Percentiles rank a stretch among this genome's conserved stretches.
These are phyloP conservation scores for Suricata suricatta DNA, from an alignment of 2,113 vertebrate species.

Conservation along the genomic window DNA sequence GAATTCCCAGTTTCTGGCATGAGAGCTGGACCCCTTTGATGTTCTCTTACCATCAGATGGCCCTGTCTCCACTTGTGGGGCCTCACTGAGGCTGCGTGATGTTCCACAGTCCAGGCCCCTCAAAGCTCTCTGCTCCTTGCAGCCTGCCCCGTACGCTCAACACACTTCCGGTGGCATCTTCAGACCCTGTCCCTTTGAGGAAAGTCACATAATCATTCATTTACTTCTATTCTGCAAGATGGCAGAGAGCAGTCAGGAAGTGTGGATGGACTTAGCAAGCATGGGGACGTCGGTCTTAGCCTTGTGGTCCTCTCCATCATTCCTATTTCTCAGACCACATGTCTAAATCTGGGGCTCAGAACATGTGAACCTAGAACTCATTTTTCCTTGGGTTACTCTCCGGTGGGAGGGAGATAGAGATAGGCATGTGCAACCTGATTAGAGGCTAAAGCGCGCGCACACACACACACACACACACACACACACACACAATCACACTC, in stretches of 20 bases:
- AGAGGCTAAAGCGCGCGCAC: not conserved
- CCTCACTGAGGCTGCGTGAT: accelerated
- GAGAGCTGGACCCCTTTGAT: not conserved
- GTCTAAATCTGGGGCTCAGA: not conserved
- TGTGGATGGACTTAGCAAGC: not conserved
- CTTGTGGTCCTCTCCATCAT: not conserved
- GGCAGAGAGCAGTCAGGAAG: not conserved
- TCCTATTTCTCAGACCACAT: not conserved
- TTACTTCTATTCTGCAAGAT: not conserved
- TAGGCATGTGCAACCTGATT: not conserved
- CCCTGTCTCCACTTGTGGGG: accelerated
- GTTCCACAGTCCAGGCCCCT: not conserved
- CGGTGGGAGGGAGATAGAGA: not conserved
- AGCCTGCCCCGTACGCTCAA: not conserved
- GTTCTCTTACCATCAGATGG: not conserved
- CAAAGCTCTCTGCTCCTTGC: not conserved
- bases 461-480: not conserved
- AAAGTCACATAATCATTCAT: accelerated
- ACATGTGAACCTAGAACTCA: not conserved
- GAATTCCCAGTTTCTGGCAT: not conserved
- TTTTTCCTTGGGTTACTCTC: not conserved
- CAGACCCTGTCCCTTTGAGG: not conserved
- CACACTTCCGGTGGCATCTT: not conserved
- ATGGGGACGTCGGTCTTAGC: not conserved
- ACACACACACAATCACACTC: not conserved